These are phyloP conservation scores for Antheraea yamamai DNA, from an alignment of 2,888 invertebrate genomes.

Conservation along the genomic window DNA sequence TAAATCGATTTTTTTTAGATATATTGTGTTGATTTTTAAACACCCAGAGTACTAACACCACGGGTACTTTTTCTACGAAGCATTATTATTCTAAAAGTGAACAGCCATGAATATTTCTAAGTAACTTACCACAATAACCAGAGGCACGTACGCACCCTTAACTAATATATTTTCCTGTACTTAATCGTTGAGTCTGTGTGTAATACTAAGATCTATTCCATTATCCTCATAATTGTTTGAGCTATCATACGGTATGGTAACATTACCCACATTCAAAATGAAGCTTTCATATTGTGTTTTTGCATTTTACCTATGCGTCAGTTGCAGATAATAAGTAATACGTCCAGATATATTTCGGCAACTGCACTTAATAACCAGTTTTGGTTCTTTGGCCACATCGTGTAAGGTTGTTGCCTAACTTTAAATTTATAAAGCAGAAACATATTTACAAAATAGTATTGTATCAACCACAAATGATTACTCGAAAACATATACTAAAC, in stretches of 20 bases:
- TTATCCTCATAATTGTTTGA: not conserved
- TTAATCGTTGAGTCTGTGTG: not conserved
- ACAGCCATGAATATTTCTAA: not conserved
- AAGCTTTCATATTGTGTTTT: not conserved
- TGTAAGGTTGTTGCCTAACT: not conserved
- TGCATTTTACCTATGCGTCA: not conserved
- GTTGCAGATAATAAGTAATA: not conserved
- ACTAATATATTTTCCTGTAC: not conserved
- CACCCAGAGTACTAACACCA: too few relatives aligned
- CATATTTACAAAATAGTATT: not conserved
- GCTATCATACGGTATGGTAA: not conserved
- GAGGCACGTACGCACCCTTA: not conserved
- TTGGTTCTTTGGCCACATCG: not conserved
- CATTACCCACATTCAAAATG: not conserved
- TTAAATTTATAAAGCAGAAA: too few relatives aligned
- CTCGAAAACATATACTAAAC: not conserved
- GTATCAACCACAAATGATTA: not conserved
- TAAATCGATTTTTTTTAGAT: too few relatives aligned
- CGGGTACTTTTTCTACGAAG: not conserved
- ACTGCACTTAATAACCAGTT: not conserved
- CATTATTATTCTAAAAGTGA: not conserved
- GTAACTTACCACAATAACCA: not conserved
- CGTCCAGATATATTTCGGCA: not conserved
- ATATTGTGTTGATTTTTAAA: too few relatives aligned
- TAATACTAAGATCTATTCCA: not conserved